phyloP scores from a whole-genome alignment of 2,888 invertebrate genomes.

The Globia sparganii region DNA sequence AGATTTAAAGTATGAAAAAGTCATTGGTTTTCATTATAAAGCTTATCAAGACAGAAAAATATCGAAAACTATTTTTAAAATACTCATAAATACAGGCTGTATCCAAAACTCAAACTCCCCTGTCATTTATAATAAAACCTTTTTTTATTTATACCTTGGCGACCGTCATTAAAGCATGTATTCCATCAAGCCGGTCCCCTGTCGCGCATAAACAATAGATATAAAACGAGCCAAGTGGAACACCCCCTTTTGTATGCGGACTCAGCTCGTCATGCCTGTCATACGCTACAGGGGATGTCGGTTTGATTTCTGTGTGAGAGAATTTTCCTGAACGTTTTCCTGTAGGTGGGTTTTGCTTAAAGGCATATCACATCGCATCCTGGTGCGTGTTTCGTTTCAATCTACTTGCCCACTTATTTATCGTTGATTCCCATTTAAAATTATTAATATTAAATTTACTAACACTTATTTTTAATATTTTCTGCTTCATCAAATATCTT shows the following conservation, averaged over 20 bases:
- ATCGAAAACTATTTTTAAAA: constrained; percentile 30
- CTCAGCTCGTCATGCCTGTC: constrained; percentile 85
- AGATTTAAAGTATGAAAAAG: neutral
- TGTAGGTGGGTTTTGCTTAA: constrained; percentile 41
- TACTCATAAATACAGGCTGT: constrained; percentile 42
- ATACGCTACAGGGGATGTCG: constrained; percentile 79
- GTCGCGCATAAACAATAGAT: constrained; percentile 87
- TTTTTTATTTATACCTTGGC: constrained; percentile 67
- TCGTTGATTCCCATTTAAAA: neutral
- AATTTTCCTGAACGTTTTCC: constrained; percentile 54
- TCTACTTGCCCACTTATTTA: too few relatives aligned
- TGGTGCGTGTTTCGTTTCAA: neutral
- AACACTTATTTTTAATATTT: neutral
- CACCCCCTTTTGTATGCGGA: constrained; percentile 86
- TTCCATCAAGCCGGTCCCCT: constrained; percentile 82
- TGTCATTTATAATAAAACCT: constrained; percentile 67
- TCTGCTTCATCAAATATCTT: neutral
- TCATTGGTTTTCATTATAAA: neutral
- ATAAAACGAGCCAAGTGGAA: constrained; percentile 89
- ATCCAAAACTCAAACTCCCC: constrained; percentile 58
- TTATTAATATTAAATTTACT: neutral
- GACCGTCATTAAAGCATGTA: constrained; percentile 72
- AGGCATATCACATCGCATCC: neutral
- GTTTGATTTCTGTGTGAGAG: constrained; percentile 56
- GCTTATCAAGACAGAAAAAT: neutral